phyloP scores from a whole-genome alignment of 2,888 invertebrate genomes.

The Tholera decimalis region DNA sequence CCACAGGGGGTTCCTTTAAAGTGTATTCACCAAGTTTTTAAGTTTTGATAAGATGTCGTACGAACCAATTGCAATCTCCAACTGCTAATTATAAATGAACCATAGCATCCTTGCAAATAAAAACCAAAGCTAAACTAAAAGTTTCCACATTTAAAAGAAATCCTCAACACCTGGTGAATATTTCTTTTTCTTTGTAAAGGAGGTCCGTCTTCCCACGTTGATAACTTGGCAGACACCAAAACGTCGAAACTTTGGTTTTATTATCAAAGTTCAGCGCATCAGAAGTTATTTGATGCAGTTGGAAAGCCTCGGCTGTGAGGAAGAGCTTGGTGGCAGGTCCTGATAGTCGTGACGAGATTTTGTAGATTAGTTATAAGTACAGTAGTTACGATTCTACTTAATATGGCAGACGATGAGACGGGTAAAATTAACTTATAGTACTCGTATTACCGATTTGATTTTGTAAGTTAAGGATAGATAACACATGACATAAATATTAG shows the following conservation, averaged over 20 bases:
- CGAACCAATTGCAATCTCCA: too few species aligned
- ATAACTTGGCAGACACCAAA: conserved; percentile 45
- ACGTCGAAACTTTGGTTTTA: conserved; percentile 50
- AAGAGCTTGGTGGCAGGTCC: neutral
- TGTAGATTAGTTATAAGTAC: neutral
- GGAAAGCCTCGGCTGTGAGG: neutral
- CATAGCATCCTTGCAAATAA: neutral
- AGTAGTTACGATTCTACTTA: neutral
- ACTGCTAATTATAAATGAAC: too few species aligned
- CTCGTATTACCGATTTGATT: too few species aligned
- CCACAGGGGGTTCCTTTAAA: too few species aligned
- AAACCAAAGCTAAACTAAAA: neutral
- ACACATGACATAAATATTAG: too few species aligned
- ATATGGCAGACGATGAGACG: neutral
- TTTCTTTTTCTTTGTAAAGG: conserved; percentile 12
- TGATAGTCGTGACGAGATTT: neutral
- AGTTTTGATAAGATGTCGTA: too few species aligned
- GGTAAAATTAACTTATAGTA: too few species aligned
- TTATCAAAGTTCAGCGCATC: conserved; percentile 52
- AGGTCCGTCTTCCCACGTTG: too few species aligned
- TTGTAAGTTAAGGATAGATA: too few species aligned
- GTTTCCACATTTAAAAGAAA: neutral
- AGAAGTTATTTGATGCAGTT: conserved; percentile 45
- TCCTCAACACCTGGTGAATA: neutral
- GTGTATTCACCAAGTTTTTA: too few species aligned